Evolutionary conservation across 2,797 vertebrate species (phyloP), one percentile per base, ranked within the genome.

Genomic region (Melanotaenia nigrans): DNA sequence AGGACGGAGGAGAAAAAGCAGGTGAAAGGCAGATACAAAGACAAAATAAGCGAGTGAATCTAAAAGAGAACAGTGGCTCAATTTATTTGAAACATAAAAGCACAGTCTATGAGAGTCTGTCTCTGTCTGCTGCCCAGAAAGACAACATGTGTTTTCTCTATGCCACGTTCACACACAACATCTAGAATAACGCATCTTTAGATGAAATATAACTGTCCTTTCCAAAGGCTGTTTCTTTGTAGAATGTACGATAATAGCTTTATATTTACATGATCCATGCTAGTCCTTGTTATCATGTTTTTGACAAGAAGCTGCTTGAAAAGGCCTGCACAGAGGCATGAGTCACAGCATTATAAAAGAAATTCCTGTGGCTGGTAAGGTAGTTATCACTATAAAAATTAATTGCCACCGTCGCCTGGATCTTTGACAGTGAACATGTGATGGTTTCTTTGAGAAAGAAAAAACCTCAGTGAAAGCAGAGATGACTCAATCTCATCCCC

Each of bases 401-500:
- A 92, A 92, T 91, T 91, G 88, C 83, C 58, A 30, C 61, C 60
- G 30, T 71, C 30, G 69, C 28, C 65, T 16, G 65, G 65, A 74
- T 83, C 77, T 92, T 82, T 90, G 89, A 85, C 85, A 81, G 73
- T 42, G 40, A 18, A 45, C 42, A 45, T 45, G 42, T 45, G 42
- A 45, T 5, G 42, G 42, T 20, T 45, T 83, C 77, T 92, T 82
- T 90, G 90, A 85, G 85, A 85, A 83, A 81, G 77, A 69, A 45
- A 49, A 77, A 79, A 68, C 61, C 66, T 60, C 14, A 8, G 67
- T 77, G 72, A 91, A 89, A 85, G 76, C 83, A 45, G 22, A 75
- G 86, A 91, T 47, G 81, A 85, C 84, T 93, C 88, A 86, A 87
- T 93, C 88, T 85, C 76, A 68, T 60, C 83, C 73, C 80, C 68